Evolutionary conservation across 2,113 vertebrate species (phyloP).

Genomic region (Eidolon helvum): DNA sequence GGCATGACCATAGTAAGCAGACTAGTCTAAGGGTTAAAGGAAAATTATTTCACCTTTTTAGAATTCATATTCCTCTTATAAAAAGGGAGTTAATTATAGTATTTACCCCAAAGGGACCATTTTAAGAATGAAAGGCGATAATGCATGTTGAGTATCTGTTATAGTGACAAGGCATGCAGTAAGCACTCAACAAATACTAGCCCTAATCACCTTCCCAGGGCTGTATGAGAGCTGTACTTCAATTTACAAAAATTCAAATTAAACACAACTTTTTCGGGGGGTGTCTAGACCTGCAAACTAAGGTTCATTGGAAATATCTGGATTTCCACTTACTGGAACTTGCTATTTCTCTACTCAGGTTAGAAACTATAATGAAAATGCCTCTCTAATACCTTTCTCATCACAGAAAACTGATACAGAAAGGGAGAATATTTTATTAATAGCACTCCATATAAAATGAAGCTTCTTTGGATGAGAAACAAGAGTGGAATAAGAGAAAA

Average conservation of each 20-base stretch:
- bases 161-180: neutral
- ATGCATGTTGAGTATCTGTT: neutral
- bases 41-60: constrained; percentile 14
- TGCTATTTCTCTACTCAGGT: neutral
- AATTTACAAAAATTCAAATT: neutral
- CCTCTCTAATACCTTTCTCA: neutral
- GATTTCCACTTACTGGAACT: neutral
- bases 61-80: neutral
- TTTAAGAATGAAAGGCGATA: constrained; percentile 13
- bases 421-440: neutral
- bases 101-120: neutral
- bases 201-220: neutral
- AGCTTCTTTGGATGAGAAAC: neutral
- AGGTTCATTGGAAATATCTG: neutral
- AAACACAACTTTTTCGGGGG: neutral
- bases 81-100: constrained; percentile 16
- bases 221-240: neutral
- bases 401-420: neutral
- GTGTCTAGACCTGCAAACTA: neutral
- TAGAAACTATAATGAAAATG: neutral
- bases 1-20: neutral
- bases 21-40: neutral
- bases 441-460: neutral
- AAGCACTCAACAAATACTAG: neutral
- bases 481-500: neutral